A percentile compares a stretch with the other conserved stretches of the same genome.
These are phyloP conservation scores for Neoaliturus tenellus DNA, from an alignment of 2,888 invertebrate species.

Conservation along the genomic window DNA sequence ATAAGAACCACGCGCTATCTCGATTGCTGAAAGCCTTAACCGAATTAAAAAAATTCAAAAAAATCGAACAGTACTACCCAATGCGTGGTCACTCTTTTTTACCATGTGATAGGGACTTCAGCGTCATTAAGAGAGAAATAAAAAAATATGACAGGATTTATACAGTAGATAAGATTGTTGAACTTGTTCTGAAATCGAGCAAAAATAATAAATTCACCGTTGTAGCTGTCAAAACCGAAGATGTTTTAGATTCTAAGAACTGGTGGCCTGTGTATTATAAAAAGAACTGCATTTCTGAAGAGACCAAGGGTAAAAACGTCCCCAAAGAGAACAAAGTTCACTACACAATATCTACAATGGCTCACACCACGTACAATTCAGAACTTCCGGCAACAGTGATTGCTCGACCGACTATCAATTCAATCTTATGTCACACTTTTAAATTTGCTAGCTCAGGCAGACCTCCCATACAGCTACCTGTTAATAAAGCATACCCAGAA, in stretches of 20 bases:
- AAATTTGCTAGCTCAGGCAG: background rate
- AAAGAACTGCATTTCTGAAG: slow-evolving; percentile 56
- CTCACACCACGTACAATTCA: slow-evolving; percentile 9
- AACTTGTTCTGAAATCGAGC: slow-evolving; percentile 21
- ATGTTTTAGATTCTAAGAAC: slow-evolving; percentile 59
- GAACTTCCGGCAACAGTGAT: background rate
- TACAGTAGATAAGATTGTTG: slow-evolving; percentile 20
- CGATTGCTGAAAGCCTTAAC: slow-evolving; percentile 58
- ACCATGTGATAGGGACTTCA: slow-evolving; percentile 62
- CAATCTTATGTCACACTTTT: slow-evolving; percentile 1
- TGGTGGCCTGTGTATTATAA: slow-evolving; percentile 61
- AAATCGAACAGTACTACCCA: slow-evolving; percentile 62
- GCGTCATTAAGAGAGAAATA: slow-evolving; percentile 58
- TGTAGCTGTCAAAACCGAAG: slow-evolving; percentile 52
- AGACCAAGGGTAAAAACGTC: slow-evolving; percentile 42
- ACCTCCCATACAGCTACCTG: background rate
- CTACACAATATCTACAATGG: slow-evolving; percentile 10
- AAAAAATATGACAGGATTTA: slow-evolving; percentile 60
- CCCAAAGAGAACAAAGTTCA: slow-evolving; percentile 19
- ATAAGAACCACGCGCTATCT: slow-evolving; percentile 63
- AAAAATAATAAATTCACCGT: slow-evolving; percentile 56
- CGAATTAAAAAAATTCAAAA: slow-evolving; percentile 60
- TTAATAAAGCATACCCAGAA: slow-evolving; percentile 6
- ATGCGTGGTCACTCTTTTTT: slow-evolving; percentile 63
- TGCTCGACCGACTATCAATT: background rate